phyloP scores from a whole-genome alignment of 2,797 vertebrate genomes.

The Chanos chanos region DNA sequence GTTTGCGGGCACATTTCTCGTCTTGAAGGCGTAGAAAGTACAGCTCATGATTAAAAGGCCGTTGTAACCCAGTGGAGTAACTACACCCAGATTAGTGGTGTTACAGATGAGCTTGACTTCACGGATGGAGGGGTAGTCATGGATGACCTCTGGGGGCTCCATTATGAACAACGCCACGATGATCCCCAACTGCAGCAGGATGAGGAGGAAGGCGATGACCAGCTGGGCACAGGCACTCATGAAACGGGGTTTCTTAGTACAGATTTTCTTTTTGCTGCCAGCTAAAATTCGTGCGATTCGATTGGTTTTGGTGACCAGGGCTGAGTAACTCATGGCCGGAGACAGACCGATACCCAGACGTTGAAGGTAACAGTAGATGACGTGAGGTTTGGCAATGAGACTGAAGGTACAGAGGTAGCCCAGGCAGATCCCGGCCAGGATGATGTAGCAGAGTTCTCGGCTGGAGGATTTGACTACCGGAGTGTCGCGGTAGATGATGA shows the following conservation, averaged over 20 bases:
- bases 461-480: constrained; percentile 98
- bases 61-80: constrained; percentile 94
- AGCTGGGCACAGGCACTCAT: constrained; percentile 88
- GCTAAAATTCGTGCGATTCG: constrained; percentile 86
- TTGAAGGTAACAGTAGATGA: constrained; percentile 93
- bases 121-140: constrained; percentile 93
- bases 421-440: constrained; percentile 91
- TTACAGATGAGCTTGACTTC: constrained; percentile 96
- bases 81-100: constrained; percentile 92
- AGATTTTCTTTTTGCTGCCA: constrained; percentile 90
- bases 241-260: constrained; percentile 86
- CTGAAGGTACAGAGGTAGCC: constrained; percentile 96
- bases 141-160: constrained; percentile 85
- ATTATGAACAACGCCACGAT: constrained; percentile 84
- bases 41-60: constrained; percentile 94
- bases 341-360: constrained; percentile 93
- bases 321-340: constrained; percentile 97
- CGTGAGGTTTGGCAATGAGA: constrained; percentile 90
- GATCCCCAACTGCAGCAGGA: constrained; percentile 83
- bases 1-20: constrained; percentile 95
- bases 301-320: constrained; percentile 93
- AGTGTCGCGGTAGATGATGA: constrained; percentile 93
- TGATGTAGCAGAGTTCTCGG: constrained; percentile 95
- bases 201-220: constrained; percentile 82
- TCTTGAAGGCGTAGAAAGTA: constrained; percentile 98